phyloP scores from a whole-genome alignment of 1,140 invertebrate species.

The Drosophila varians region DNA sequence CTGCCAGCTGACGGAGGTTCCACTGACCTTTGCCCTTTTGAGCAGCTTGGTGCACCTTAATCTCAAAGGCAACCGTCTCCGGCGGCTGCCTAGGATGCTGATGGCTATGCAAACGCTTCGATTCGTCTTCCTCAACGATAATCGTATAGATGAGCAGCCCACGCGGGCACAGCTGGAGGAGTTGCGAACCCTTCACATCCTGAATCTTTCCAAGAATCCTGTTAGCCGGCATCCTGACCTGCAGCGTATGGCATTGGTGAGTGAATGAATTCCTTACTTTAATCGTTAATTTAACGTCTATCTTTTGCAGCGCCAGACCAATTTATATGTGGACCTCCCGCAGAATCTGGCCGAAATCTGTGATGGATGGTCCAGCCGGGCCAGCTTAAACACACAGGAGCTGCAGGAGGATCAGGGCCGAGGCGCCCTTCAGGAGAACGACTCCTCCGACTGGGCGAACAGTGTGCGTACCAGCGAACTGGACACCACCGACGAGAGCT shows the following conservation, averaged over 20 bases:
- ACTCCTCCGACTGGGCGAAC: conserved; percentile 86
- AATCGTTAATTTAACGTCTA: neutral
- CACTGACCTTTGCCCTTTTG: conserved; percentile 84
- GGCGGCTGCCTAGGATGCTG: conserved; percentile 84
- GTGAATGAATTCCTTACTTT: neutral
- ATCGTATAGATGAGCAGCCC: conserved; percentile 81
- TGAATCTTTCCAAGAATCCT: conserved; percentile 85
- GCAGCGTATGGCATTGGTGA: conserved; percentile 48
- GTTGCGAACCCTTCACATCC: conserved; percentile 83
- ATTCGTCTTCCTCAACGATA: conserved; percentile 85
- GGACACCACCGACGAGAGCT: conserved; percentile 85
- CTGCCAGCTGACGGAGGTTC: conserved; percentile 85
- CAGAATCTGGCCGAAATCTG: conserved; percentile 7
- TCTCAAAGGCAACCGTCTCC: conserved; percentile 85
- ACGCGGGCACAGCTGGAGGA: conserved; percentile 69
- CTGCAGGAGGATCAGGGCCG: conserved; percentile 12
- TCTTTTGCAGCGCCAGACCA: conserved; percentile 40
- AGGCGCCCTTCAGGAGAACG: neutral
- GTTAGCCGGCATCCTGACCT: conserved; percentile 70
- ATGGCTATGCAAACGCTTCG: conserved; percentile 84
- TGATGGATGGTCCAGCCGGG: neutral
- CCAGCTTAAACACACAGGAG: conserved; percentile 7
- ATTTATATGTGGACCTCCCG: conserved; percentile 53
- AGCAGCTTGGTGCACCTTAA: conserved; percentile 85
- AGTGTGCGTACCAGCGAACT: conserved; percentile 86